Evolutionary conservation across 30 jellyfish, hydroid and myxozoan species (phyloP).

Genomic region (Nemopilema nomurai): DNA sequence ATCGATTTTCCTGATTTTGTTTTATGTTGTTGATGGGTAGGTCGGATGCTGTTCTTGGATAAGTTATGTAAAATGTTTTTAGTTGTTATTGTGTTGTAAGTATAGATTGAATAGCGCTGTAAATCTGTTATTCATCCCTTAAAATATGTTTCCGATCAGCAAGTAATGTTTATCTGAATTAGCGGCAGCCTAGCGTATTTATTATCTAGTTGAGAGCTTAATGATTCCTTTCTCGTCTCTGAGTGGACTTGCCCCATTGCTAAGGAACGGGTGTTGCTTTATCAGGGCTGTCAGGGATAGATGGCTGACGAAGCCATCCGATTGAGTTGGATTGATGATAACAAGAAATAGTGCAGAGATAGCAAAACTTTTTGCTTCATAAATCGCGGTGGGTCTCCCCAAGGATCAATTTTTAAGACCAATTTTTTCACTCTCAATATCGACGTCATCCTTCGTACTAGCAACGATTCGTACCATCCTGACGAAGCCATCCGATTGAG

Average conservation of each 20-base stretch:
- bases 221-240: background rate
- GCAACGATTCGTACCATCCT: too few relatives aligned
- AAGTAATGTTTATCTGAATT: conserved; percentile 1
- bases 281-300: too few relatives aligned
- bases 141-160: background rate
- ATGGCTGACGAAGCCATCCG: too few relatives aligned
- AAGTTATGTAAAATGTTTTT: background rate
- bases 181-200: conserved; percentile 14
- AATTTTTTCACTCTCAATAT: too few relatives aligned
- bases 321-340: background rate
- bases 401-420: too few relatives aligned
- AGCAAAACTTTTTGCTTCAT: too few relatives aligned
- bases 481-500: too few relatives aligned
- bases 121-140: background rate
- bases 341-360: background rate
- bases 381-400: too few relatives aligned
- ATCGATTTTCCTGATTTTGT: too few relatives aligned
- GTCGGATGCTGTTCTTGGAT: background rate
- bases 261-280: too few relatives aligned
- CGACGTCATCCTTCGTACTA: too few relatives aligned
- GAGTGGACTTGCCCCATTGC: too few relatives aligned
- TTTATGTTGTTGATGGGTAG: background rate
- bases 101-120: background rate
- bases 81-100: background rate
- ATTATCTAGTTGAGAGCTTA: background rate